These are phyloP conservation scores for Pseudoatta argentina DNA, from an alignment of 1,140 invertebrate genomes.

Conservation along the genomic window DNA sequence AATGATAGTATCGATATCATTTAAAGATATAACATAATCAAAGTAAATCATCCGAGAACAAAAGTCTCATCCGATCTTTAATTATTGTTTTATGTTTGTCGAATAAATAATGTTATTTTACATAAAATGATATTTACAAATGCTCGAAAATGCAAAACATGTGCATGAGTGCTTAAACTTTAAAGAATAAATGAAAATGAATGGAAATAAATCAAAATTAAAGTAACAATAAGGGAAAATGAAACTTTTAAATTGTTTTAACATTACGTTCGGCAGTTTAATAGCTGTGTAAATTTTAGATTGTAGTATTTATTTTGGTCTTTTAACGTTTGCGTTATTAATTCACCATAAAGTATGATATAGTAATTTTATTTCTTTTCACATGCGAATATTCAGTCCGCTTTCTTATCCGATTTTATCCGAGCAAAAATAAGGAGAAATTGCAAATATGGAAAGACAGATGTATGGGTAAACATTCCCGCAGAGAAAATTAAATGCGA, in stretches of 20 bases:
- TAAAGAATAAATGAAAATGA: not conserved
- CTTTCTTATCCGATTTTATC: not conserved
- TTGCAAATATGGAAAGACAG: not conserved
- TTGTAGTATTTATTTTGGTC: not conserved
- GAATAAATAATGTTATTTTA: too few relatives aligned
- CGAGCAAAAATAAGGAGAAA: not conserved
- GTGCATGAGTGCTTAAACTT: not conserved
- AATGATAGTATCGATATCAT: too few relatives aligned
- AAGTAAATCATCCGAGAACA: too few relatives aligned
- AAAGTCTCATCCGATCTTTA: too few relatives aligned
- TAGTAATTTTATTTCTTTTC: constrained; percentile 2
- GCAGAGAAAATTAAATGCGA: not conserved
- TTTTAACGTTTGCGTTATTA: not conserved
- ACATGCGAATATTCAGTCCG: not conserved
- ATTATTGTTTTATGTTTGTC: too few relatives aligned
- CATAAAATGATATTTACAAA: too few relatives aligned
- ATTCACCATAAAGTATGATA: not conserved
- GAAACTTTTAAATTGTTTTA: not conserved
- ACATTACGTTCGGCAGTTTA: not conserved
- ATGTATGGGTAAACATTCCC: not conserved
- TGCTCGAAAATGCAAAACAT: not conserved
- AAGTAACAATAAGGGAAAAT: not conserved
- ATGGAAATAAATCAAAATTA: not conserved
- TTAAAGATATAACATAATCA: too few relatives aligned
- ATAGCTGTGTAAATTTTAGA: not conserved